A percentile compares a stretch with the other conserved stretches of the same genome.
Conservation (phyloP, 2,113 vertebrate genomes). For the Alligator mississippiensis region DNA sequence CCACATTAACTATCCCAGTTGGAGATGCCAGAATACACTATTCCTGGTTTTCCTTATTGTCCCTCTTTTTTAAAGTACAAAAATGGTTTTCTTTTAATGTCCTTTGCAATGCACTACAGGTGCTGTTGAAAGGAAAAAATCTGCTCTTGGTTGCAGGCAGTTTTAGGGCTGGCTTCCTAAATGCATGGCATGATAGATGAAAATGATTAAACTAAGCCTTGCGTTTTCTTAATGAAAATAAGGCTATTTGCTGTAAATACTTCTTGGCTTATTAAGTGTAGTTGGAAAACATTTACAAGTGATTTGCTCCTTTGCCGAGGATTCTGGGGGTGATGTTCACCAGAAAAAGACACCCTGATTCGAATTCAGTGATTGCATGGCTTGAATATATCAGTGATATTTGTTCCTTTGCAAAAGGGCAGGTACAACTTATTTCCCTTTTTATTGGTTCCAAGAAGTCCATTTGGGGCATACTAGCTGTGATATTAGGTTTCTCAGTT, state of each 20-base stretch:
- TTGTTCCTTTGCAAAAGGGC: background rate
- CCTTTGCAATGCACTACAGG: background rate
- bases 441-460: background rate
- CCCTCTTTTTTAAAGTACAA: background rate
- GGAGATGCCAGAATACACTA: background rate
- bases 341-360: background rate
- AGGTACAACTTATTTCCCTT: background rate
- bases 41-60: background rate
- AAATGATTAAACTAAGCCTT: background rate
- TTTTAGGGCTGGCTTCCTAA: background rate
- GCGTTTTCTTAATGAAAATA: background rate
- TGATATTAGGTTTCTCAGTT: background rate
- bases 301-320: background rate
- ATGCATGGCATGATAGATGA: background rate
- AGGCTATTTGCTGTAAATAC: background rate
- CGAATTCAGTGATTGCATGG: background rate
- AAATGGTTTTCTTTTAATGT: background rate
- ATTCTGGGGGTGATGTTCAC: background rate
- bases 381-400: background rate
- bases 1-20: background rate
- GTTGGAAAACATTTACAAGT: slow-evolving; percentile 27
- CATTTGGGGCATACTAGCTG: background rate
- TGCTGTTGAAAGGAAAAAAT: background rate
- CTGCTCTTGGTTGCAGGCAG: background rate
- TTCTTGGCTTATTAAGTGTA: slow-evolving; percentile 16